Percentiles rank a stretch among this genome's conserved stretches.
phyloP scores from a whole-genome alignment of 1,140 invertebrate species.

The Diabrotica undecimpunctata region DNA sequence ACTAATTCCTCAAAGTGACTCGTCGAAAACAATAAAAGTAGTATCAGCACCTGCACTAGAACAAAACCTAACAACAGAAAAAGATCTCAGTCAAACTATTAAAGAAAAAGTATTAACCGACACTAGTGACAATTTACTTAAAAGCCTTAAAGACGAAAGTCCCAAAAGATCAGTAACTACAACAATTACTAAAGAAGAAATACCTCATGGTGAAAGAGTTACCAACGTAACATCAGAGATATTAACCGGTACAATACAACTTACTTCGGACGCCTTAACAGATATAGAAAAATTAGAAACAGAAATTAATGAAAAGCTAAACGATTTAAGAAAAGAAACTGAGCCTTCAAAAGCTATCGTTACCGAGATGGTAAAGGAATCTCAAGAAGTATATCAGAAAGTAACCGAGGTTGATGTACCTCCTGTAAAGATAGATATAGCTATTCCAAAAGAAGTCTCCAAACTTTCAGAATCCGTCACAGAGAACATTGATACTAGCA shows the following conservation, averaged over 20 bases:
- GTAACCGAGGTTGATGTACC: neutral
- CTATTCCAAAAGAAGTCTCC: too few species aligned
- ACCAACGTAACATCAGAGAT: slow-evolving; percentile 25
- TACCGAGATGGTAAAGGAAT: neutral
- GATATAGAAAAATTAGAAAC: slow-evolving; percentile 25
- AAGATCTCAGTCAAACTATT: neutral
- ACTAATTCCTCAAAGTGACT: neutral
- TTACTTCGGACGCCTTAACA: slow-evolving; percentile 20
- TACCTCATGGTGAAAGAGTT: slow-evolving; percentile 16
- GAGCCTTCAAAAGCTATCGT: neutral
- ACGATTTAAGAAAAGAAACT: slow-evolving; percentile 19
- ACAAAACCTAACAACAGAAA: neutral
- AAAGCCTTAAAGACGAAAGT: slow-evolving; percentile 8
- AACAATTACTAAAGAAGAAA: slow-evolving; percentile 21
- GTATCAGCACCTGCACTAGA: too few species aligned
- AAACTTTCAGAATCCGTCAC: too few species aligned
- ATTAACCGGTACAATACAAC: slow-evolving; percentile 9
- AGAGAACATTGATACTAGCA: neutral
- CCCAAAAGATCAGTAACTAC: slow-evolving; percentile 20
- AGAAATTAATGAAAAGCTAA: slow-evolving; percentile 28
- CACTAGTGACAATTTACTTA: neutral
- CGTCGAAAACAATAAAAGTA: neutral
- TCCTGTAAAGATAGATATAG: too few species aligned
- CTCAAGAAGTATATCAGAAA: neutral
- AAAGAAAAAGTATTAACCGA: neutral